Evolutionary conservation across 2,797 vertebrate species (phyloP), one percentile per base, ranked within the genome.

Genomic region (Malurus splendens): DNA sequence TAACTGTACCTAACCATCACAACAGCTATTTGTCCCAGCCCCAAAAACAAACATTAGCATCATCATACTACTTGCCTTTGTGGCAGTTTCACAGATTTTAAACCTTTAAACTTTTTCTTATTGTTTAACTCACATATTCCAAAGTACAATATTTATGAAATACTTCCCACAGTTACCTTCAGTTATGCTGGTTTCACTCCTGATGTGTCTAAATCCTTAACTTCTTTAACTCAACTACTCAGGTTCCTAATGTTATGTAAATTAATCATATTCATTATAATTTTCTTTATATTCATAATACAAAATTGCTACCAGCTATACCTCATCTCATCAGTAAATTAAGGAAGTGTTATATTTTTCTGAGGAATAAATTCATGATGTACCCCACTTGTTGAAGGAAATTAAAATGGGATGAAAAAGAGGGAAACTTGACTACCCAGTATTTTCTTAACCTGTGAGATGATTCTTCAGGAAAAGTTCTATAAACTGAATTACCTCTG

Each of bases 331-430:
- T 8, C 18, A 27, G 6, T 61, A 47, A 77, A 45, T 6, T 41
- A 42, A 20, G 18, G 17, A 77, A 56, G 3, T 4, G 0, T 11
- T 22, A 4, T 2, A 23, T 24, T 27, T 39, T 68, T 60, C 27
- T 56, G 24, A 78, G 28, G 17, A 67, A 42, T 6, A 66, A 3
- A 4, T 7, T 68, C 23, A 9, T 44, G 4, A 70, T 20, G 7
- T 30, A 44, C 0, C 0, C 3, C 13, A 1, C 13, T 38, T 76
- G 20, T 51, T 3, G n/a, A 6, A 50, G 4, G 16, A 89, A 65
- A 61, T n/a, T 33, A 44, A 36, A 71, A 38, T 30, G 14, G 2
- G 1, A 4, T 15, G 12, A 78, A 68, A 11, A 61, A 42, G 0
- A 25, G 20, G 14, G 10, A 84, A 75, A 75, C 30, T 36, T 67